Base-by-base conservation (phyloP, 92 coral and sea anemone species). In the Bergia puertoricense region DNA sequence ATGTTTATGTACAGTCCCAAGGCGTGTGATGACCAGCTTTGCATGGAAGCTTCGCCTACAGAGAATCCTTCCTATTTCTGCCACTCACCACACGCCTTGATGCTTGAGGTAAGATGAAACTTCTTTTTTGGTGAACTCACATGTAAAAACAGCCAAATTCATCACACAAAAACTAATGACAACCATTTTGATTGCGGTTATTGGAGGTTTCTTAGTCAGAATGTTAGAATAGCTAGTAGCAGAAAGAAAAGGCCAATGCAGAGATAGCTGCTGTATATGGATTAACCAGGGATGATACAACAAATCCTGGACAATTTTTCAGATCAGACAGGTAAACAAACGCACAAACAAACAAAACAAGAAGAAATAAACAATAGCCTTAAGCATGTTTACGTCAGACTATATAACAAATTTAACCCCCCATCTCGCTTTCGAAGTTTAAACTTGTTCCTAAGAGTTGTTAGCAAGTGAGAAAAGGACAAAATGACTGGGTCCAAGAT, bases 1-100 rank as follows among this genome's bases (percentile, higher is more conserved):
- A 95, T 97, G 98, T 97, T 97, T 85, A 95, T 94, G 93, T 97
- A 97, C 92, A 97, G 95, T 81, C 99, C 99, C 48, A 97, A 94
- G 88, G 98, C 99, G 4, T 97, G 99, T 88, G 98, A 97, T 59
- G 96, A 92, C 16, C 99, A 97, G 93, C 86, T 97, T 80, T 97
- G 99, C 74, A 89, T 97, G 90, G 99, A 97, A 86, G 98, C 99
- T 14, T 97, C 99, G 0, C 99, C 99, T 5, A 96, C 95, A 38
- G 96, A 96, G 54, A 97, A 97, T 86, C 92, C 96, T 0, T 97
- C 98, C 0, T 94, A 90, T 89, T 97, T 97, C 74, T 97, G 99
- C 51, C 98, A 97, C 50, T 97, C 99, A 16, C 99, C 99, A 2
- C 99, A 97, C 82, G 99, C 99, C 3, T 92, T 97, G 80, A 95